Conservation (phyloP, 1,140 invertebrate genomes). For the Drosophila miranda region DNA sequence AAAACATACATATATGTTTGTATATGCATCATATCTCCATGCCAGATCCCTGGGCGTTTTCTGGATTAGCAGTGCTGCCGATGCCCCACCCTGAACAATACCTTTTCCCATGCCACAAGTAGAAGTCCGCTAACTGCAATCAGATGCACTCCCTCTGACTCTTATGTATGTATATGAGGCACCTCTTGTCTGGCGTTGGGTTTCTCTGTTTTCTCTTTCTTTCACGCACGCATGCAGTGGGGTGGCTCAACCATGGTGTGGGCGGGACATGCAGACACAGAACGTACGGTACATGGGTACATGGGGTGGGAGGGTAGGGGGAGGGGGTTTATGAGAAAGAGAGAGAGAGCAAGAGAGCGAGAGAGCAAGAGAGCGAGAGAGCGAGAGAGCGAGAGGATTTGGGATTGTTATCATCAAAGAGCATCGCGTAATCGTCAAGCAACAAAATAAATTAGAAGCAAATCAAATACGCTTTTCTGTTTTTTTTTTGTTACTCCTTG, state of each 20-base stretch:
- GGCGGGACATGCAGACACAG: slow-evolving; percentile 39
- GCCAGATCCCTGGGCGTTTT: no score
- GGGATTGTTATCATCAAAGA: slow-evolving; percentile 30
- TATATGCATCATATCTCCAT: no score
- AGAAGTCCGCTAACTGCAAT: no score
- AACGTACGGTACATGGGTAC: not conserved
- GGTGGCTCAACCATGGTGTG: not conserved
- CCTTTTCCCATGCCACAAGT: no score
- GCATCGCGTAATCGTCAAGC: slow-evolving; percentile 35
- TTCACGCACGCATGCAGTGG: slow-evolving; percentile 25
- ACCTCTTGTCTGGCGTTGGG: slow-evolving; percentile 8
- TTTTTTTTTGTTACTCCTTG: not conserved
- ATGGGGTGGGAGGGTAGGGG: no score
- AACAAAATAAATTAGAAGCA: slow-evolving; percentile 36
- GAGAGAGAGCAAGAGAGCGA: no score
- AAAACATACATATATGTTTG: no score
- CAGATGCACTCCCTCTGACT: no score
- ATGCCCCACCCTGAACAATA: no score
- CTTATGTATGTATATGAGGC: not conserved
- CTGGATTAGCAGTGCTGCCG: no score
- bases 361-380: no score
- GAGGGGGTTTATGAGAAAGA: no score
- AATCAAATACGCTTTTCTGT: slow-evolving; percentile 6
- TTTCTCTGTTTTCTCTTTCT: slow-evolving; percentile 10
- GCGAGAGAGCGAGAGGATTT: not conserved